phyloP scores from a whole-genome alignment of 2,888 invertebrate species.

The Hirtodrosophila trivittata region DNA sequence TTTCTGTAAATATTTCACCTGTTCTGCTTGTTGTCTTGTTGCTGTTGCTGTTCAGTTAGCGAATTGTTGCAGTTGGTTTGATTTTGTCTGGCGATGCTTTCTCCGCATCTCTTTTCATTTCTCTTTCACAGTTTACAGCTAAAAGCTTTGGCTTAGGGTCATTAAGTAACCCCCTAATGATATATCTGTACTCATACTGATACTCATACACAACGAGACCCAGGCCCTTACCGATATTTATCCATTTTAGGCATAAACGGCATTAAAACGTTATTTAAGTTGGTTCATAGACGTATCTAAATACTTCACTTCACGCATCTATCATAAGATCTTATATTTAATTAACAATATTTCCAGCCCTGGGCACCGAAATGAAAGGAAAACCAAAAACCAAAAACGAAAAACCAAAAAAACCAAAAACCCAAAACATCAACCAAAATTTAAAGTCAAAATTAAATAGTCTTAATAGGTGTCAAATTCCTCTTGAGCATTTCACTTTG shows the following conservation, averaged over 20 bases:
- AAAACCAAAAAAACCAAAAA: slow-evolving; percentile 31
- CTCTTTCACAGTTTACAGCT: slow-evolving; percentile 74
- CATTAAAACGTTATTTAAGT: slow-evolving; percentile 69
- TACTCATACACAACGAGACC: slow-evolving; percentile 23
- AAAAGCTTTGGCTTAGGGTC: slow-evolving; percentile 64
- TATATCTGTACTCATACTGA: slow-evolving; percentile 18
- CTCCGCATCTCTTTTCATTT: slow-evolving; percentile 73
- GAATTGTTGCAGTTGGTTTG: slow-evolving; percentile 68
- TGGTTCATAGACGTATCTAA: slow-evolving; percentile 8
- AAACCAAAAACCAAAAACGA: slow-evolving; percentile 31
- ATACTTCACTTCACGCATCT: slow-evolving; percentile 15
- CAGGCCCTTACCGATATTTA: slow-evolving; percentile 39
- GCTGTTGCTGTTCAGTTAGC: slow-evolving; percentile 41
- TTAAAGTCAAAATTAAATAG: too few species aligned
- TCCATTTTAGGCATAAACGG: slow-evolving; percentile 46
- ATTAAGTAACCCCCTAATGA: slow-evolving; percentile 73
- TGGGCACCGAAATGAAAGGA: slow-evolving; percentile 46
- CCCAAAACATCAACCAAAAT: too few species aligned
- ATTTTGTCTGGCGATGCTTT: slow-evolving; percentile 60
- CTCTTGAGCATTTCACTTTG: slow-evolving; percentile 62
- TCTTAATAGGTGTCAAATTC: slow-evolving; percentile 62
- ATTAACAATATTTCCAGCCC: slow-evolving; percentile 49
- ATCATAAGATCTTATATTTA: slow-evolving; percentile 47
- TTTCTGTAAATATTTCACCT: slow-evolving; percentile 50
- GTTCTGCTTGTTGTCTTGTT: slow-evolving; percentile 41